Base-by-base conservation (phyloP, 2,797 vertebrate species). In the Poeciliopsis presidionis region DNA sequence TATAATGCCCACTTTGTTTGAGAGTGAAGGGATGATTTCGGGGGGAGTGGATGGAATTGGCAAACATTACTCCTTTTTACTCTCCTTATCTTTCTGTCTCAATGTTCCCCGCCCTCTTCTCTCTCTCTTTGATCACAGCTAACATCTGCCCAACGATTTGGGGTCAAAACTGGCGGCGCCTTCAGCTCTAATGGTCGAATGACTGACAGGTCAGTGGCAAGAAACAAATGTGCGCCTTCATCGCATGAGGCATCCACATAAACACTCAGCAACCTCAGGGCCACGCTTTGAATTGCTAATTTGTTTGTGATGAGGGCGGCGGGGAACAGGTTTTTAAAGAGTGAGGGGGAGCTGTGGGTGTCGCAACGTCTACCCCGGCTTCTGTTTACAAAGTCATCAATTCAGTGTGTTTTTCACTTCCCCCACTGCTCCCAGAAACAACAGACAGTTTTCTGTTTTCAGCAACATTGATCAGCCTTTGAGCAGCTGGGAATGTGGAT, bases 211-310 rank as follows among this genome's bases (percentile, higher is more conserved):
- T 87, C 89, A 81, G 90, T 93, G 93, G 95, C 94, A 93, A 93
- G 92, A 94, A 94, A 95, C 94, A 96, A 96, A 96, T 95, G 94
- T 86, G 91, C 89, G 91, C 91, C 92, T 95, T 95, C 93, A 95
- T 94, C 89, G 85, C 86, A 90, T 84, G 67, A 87, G 93, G 93
- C 95, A 91, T 91, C 88, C 87, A 89, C 90, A 93, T 93, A 93
- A 94, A 93, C 93, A 93, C 86, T 86, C 53, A 39, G 78, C 85
- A 83, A 91, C 85, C 92, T 91, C 90, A 47, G 79, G 91, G 90
- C 86, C 85, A 76, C 76, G 63, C 91, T 94, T 89, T 92, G 93
- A 95, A 95, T 95, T 94, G 92, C 91, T 94, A 94, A 96, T 94
- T 93, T 67, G 75, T 85, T 88, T 84, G 90, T 84, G 90, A 91